Conservation (phyloP, 1,140 invertebrate genomes). For the Euwallacea fornicatus region DNA sequence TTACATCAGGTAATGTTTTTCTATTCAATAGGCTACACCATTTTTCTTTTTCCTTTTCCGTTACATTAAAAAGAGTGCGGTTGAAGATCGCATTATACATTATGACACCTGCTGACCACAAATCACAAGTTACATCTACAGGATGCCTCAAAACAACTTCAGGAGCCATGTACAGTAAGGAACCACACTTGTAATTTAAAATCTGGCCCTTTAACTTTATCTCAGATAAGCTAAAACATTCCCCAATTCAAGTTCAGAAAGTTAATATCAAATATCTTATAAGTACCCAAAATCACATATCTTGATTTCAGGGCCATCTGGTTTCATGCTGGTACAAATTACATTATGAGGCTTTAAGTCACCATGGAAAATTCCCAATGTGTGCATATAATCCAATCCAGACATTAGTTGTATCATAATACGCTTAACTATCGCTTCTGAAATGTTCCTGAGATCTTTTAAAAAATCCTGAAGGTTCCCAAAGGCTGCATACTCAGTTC, state of each 20-base stretch:
- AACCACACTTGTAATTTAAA: conserved; percentile 12
- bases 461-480: conserved; percentile 10
- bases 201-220: conserved; percentile 8
- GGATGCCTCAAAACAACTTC: conserved; percentile 18
- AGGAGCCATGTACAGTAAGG: conserved; percentile 34
- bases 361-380: conserved; percentile 26
- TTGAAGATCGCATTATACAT: conserved; percentile 32
- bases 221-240: conserved; percentile 29
- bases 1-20: neutral
- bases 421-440: conserved; percentile 1
- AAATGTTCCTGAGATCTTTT: neutral
- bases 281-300: conserved; percentile 34
- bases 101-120: conserved; percentile 36
- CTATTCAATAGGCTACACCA: neutral
- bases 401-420: conserved; percentile 30
- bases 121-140: conserved; percentile 29
- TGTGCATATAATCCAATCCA: conserved; percentile 26
- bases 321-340: neutral
- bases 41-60: conserved; percentile 7
- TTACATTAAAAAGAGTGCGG: conserved; percentile 9
- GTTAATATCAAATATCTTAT: conserved; percentile 1
- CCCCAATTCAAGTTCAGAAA: neutral
- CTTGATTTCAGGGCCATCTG: conserved; percentile 16
- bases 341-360: conserved; percentile 34
- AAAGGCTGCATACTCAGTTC: conserved; percentile 21